A percentile compares a stretch with the other conserved stretches of the same genome.
phyloP scores from a whole-genome alignment of 1,140 invertebrate species.

The Drosophila sulfurigaster region DNA sequence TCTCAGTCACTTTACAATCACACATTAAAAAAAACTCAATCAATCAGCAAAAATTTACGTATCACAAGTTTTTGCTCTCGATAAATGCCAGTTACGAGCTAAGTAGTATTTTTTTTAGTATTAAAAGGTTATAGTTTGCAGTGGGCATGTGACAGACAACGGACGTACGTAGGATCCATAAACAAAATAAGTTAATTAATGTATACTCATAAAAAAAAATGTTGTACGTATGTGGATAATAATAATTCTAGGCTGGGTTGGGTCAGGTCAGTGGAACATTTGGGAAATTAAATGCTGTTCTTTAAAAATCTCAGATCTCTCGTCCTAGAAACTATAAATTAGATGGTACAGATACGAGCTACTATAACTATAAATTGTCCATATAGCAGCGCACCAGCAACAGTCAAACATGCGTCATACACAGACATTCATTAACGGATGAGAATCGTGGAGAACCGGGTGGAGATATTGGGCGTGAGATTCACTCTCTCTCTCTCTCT shows the following conservation, averaged over 20 bases:
- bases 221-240: slow-evolving; percentile 24
- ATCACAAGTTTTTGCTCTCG: slow-evolving; percentile 59
- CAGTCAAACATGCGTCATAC: slow-evolving; percentile 20
- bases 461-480: neutral
- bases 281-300: slow-evolving; percentile 54
- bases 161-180: slow-evolving; percentile 23
- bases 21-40: slow-evolving; percentile 16
- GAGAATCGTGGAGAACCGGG: neutral
- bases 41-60: slow-evolving; percentile 51
- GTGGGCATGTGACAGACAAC: slow-evolving; percentile 36
- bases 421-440: slow-evolving; percentile 5
- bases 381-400: slow-evolving; percentile 58
- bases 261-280: slow-evolving; percentile 35
- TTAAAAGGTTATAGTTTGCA: neutral
- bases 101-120: neutral
- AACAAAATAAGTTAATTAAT: slow-evolving; percentile 47
- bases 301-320: slow-evolving; percentile 70
- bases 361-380: slow-evolving; percentile 47
- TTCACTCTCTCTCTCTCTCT: neutral
- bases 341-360: slow-evolving; percentile 50
- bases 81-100: slow-evolving; percentile 59
- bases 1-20: slow-evolving; percentile 42
- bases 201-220: slow-evolving; percentile 10
- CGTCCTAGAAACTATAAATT: slow-evolving; percentile 66
- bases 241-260: slow-evolving; percentile 31